Evolutionary conservation across 2,113 vertebrate genomes (phyloP).

Genomic region (Riparia riparia): DNA sequence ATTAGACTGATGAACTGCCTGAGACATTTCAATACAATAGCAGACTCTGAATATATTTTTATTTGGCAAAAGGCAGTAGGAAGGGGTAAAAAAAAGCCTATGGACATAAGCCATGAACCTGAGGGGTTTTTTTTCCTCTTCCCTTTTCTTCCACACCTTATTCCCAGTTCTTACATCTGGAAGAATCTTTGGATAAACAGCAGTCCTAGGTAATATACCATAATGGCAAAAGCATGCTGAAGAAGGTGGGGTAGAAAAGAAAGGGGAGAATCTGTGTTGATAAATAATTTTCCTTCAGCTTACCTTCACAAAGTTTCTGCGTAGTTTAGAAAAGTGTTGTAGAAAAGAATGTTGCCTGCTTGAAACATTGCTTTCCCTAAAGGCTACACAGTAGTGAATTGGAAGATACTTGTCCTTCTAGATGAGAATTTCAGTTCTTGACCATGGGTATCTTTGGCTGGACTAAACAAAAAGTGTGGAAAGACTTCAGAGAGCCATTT

Average conservation of each 20-base stretch:
- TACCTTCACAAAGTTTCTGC: not conserved
- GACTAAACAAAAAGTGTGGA: not conserved
- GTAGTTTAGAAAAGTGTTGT: not conserved
- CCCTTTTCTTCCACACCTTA: not conserved
- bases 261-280: not conserved
- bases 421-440: not conserved
- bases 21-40: constrained; percentile 56
- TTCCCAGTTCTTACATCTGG: not conserved
- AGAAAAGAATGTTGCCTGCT: not conserved
- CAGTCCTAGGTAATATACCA: not conserved
- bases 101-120: not conserved
- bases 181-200: not conserved
- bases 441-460: not conserved
- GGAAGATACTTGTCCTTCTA: not conserved
- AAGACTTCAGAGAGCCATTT: not conserved
- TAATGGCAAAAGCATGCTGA: not conserved
- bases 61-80: constrained; percentile 39
- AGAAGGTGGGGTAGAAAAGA: not conserved
- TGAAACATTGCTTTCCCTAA: not conserved
- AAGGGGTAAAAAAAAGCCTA: not conserved
- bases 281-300: not conserved
- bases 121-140: not conserved
- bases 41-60: constrained; percentile 19
- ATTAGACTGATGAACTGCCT: constrained; percentile 49
- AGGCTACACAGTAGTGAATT: not conserved